phyloP scores from a whole-genome alignment of 2,888 invertebrate species.

The Iselma pallidipennis region DNA sequence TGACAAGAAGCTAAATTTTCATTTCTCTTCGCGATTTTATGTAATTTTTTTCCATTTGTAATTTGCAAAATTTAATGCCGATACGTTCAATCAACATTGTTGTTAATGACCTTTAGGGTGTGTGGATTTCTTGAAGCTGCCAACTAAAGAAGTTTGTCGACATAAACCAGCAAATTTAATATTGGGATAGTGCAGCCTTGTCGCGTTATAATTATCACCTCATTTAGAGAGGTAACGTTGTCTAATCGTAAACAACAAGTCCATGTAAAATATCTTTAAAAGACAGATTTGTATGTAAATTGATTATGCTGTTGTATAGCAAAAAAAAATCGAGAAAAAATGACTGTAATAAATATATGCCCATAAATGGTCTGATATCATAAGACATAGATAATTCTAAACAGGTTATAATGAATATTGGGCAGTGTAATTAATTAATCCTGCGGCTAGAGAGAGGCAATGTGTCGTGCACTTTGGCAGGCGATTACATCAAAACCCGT shows the following conservation, averaged over 20 bases:
- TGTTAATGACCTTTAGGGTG: not conserved
- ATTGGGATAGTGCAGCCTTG: slow-evolving; percentile 14
- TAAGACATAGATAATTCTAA: slow-evolving; percentile 44
- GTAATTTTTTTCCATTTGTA: not conserved
- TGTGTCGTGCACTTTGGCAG: slow-evolving; percentile 43
- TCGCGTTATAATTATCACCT: slow-evolving; percentile 39
- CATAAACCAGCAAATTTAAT: slow-evolving; percentile 19
- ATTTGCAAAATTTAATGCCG: not conserved
- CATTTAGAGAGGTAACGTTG: slow-evolving; percentile 33
- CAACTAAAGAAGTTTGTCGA: not conserved
- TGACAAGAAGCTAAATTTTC: too few relatives aligned
- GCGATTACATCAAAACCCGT: slow-evolving; percentile 49
- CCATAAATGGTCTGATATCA: slow-evolving; percentile 47
- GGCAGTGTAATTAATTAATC: slow-evolving; percentile 50
- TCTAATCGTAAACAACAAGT: slow-evolving; percentile 36
- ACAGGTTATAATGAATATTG: slow-evolving; percentile 44
- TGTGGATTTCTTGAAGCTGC: not conserved
- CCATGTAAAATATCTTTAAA: slow-evolving; percentile 38
- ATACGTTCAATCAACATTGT: slow-evolving; percentile 1
- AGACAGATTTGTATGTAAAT: slow-evolving; percentile 39
- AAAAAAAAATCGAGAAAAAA: slow-evolving; percentile 25
- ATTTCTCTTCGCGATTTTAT: too few relatives aligned
- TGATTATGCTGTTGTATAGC: slow-evolving; percentile 15
- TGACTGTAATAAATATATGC: slow-evolving; percentile 44
- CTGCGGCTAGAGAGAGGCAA: slow-evolving; percentile 34